Conservation (phyloP, 2,113 vertebrate species). For the Pachyramphus minor region DNA sequence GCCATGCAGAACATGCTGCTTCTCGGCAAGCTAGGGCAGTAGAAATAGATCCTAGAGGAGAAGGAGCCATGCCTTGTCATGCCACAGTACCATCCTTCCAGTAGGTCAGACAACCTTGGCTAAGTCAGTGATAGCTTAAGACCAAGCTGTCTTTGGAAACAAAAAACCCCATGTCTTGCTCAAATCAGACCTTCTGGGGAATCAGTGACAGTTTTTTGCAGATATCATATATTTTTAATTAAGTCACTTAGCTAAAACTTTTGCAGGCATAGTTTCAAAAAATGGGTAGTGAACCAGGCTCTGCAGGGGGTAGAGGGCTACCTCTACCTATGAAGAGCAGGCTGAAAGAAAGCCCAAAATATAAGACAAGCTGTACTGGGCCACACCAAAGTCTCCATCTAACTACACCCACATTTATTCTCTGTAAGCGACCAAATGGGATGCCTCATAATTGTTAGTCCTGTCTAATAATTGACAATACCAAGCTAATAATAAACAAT, state of each 20-base stretch:
- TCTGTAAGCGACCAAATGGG: neutral
- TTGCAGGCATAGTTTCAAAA: neutral
- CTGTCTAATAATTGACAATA: neutral
- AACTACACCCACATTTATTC: neutral
- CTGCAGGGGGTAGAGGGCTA: neutral
- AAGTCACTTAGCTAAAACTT: neutral
- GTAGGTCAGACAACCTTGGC: neutral
- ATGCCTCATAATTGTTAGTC: neutral
- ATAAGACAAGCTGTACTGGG: neutral
- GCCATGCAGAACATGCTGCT: conserved; percentile 25
- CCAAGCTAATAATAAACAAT: neutral
- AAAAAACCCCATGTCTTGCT: neutral
- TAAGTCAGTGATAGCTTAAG: neutral
- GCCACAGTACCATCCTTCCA: neutral
- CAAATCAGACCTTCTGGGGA: neutral
- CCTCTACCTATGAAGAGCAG: neutral
- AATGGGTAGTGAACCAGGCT: neutral
- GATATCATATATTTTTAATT: neutral
- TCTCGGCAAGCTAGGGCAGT: neutral
- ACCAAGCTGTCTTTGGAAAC: neutral
- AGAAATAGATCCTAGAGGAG: neutral
- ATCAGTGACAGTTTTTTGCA: neutral
- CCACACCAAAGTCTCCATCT: neutral
- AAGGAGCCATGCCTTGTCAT: neutral
- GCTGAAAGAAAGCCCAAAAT: neutral